Evolutionary conservation across 1,140 invertebrate genomes (phyloP), one percentile per base, ranked within the genome.

Genomic region (Ptiloglossa arizonensis): DNA sequence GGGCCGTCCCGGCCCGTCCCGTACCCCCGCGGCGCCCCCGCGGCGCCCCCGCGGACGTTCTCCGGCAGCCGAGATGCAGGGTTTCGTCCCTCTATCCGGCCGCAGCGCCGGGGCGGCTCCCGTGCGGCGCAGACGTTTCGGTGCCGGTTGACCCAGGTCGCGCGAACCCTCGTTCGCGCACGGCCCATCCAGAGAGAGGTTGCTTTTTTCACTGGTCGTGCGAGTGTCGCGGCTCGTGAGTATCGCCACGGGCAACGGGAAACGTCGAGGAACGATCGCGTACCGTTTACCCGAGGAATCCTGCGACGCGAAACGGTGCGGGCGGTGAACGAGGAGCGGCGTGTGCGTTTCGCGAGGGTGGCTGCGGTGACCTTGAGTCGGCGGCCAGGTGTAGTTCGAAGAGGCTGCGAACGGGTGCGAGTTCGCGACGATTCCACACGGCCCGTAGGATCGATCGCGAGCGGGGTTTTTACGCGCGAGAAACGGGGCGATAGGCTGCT

Each of bases 61-160:
- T 50, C 8, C 35, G 67, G 72, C 59, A 67, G 82, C 69, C 79
- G 74, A 86, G 80, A 87, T 86, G 89, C 82, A 79, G 87, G 84
- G 72, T 83, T 89, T 86, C 81, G 87, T 86, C 87, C 89, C 86
- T 88, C 81, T 82, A 69, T 82, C 62, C 68, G 77, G 64, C 85
- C 85, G 89, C 86, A 88, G 85, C 85, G 85, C 87, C 89, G 85
- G 89, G 90, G 89, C 89, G 90, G 90, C 90, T 90, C 88, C 88
- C 87, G 79, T 79, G 87, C 81, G 82, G 86, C 88, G 87, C 88
- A 90, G 90, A 89, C 88, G 87, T 89, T 86, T 81, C n/a, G n/a
- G 86, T 83, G 80, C 87, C 82, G 87, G 88, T 92, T 90, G 86
- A 86, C 87, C 89, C 84, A 88, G 89, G 85, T 88, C 85, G 84